Conservation (phyloP, 1,140 invertebrate species). For the Stratiolaelaps scimitus region DNA sequence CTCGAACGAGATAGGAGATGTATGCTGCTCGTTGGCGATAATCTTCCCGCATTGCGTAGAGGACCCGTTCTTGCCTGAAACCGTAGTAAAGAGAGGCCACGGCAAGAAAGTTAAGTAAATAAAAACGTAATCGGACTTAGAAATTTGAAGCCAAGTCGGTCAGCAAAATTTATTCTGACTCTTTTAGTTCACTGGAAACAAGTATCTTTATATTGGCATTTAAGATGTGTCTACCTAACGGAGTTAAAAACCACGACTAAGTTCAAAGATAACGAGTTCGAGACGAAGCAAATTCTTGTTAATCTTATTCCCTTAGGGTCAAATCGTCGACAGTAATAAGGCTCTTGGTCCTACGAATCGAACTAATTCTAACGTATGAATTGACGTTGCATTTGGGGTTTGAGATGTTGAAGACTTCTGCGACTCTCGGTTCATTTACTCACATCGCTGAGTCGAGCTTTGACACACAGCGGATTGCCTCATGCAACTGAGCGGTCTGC, state of each 20-base stretch:
- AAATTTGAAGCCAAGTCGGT: constrained; percentile 29
- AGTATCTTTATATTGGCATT: no score
- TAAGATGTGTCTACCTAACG: no score
- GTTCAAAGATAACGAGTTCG: no score
- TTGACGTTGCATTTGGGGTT: no score
- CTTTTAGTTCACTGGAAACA: constrained; percentile 29
- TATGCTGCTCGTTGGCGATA: constrained; percentile 64
- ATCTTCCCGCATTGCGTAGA: constrained; percentile 64
- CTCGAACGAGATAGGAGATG: constrained; percentile 67
- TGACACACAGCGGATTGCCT: constrained; percentile 65
- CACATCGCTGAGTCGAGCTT: constrained; percentile 49
- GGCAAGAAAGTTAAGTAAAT: constrained; percentile 32
- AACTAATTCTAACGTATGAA: neutral
- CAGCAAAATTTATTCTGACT: neutral
- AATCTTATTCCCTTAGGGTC: no score
- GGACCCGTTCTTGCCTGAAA: constrained; percentile 51
- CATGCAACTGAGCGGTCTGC: constrained; percentile 69
- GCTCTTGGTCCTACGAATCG: no score
- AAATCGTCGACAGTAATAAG: constrained; percentile 18
- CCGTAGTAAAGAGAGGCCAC: no score
- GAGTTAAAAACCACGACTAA: no score
- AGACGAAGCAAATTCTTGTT: no score
- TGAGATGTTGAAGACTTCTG: constrained; percentile 28
- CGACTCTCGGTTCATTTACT: neutral
- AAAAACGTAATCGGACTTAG: constrained; percentile 28